Evolutionary conservation across 2,797 vertebrate species (phyloP), one percentile per base, ranked within the genome.

Genomic region (Pristis pectinata): DNA sequence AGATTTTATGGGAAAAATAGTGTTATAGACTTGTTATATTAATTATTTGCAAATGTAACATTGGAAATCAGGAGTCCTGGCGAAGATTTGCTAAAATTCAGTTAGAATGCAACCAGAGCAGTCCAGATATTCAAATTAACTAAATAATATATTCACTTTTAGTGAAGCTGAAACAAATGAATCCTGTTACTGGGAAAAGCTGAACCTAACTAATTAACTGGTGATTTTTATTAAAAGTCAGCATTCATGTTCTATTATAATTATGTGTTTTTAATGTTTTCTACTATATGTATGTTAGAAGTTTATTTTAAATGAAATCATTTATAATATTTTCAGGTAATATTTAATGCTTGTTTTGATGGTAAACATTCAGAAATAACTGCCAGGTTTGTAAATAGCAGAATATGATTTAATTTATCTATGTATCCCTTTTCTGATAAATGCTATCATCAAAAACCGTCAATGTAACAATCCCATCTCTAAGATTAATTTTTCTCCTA

Each of bases 321-420:
- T 67, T 91, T 91, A 91, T 67, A 67, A 91, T n/a, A 24, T 67
- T 24, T 67, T 41, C 8, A 67, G 10, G 19, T 91, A 64, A 91
- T 91, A 67, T 19, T 67, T 91, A 17, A 89, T 89, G 85, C 37
- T 56, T 61, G 64, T 37, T 89, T 89, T 37, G 34, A 37, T 64
- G 59, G 56, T 89, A n/a, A 59, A 89, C 37, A 37, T 61, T 89
- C 83, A 87, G 24, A 61, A 89, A n/a, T 64, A 87, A 89, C 61
- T 61, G 44, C 53, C 56, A 1, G n/a, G 6, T 34, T 64, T 89
- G 85, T 89, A 89, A 61, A 19, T 17, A 61, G 41, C 41, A 41
- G 41, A 41, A 41, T 30, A 37, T 67, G 34, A 67, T n/a, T 91
- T 41, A 91, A 91, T 91, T 64, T 37, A 37, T 59, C 30, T 53